Conservation (phyloP, 2,797 vertebrate species). For the Carapus acus region DNA sequence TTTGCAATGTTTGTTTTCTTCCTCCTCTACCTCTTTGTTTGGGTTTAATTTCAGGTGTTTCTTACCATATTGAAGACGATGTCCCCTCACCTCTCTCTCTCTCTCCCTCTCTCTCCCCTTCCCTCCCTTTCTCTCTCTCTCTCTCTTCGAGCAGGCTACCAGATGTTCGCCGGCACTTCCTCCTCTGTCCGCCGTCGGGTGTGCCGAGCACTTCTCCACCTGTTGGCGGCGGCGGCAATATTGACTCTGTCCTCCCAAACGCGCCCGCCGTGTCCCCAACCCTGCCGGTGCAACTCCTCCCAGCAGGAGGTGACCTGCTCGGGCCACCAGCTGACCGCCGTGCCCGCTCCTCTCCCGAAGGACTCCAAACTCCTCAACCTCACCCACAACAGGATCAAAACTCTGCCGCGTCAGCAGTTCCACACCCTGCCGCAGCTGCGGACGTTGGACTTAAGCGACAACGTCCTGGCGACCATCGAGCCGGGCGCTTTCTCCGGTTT, state of each 20-base stretch:
- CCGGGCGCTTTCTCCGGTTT: slow-evolving; percentile 76
- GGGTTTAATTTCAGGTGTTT: no score
- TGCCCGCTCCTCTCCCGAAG: slow-evolving; percentile 67
- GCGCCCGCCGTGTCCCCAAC: slow-evolving; percentile 63
- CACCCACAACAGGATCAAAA: slow-evolving; percentile 74
- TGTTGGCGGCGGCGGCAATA: slow-evolving; percentile 54
- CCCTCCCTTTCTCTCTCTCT: slow-evolving; percentile 29
- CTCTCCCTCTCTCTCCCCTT: slow-evolving; percentile 6
- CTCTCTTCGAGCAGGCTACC: slow-evolving; percentile 58
- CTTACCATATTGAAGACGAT: no score
- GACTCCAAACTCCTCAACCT: slow-evolving; percentile 72
- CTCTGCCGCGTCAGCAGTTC: slow-evolving; percentile 72
- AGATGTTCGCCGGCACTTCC: slow-evolving; percentile 64
- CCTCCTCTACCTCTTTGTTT: neutral
- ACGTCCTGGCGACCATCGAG: slow-evolving; percentile 63
- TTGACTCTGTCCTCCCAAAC: slow-evolving; percentile 47
- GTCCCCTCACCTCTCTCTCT: no score
- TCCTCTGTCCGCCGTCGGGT: slow-evolving; percentile 50
- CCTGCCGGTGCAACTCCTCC: slow-evolving; percentile 71
- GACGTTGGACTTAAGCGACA: slow-evolving; percentile 81
- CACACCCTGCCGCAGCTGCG: slow-evolving; percentile 64
- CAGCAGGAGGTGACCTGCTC: slow-evolving; percentile 74
- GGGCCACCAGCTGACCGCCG: slow-evolving; percentile 56
- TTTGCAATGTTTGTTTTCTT: neutral
- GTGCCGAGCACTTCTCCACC: slow-evolving; percentile 61